These are phyloP conservation scores for Euglossa dilemma DNA, from an alignment of 1,140 invertebrate species.

Conservation along the genomic window DNA sequence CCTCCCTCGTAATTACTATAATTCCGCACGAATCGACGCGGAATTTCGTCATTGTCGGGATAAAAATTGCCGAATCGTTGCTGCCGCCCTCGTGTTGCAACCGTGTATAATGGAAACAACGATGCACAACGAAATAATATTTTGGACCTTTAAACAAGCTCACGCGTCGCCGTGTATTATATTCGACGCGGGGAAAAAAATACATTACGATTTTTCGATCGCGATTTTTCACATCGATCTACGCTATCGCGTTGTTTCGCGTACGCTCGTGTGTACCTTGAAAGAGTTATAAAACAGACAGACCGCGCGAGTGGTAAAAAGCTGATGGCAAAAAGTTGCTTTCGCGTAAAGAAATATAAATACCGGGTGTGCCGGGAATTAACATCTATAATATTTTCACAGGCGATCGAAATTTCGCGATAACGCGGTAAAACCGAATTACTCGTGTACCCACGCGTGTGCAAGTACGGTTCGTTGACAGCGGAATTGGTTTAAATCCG, in stretches of 20 bases:
- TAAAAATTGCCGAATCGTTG: background rate
- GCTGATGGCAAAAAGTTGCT: too few relatives aligned
- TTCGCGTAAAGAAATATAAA: too few relatives aligned
- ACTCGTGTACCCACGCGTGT: too few relatives aligned
- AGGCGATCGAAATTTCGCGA: too few relatives aligned
- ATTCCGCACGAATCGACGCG: background rate
- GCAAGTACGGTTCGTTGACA: too few relatives aligned
- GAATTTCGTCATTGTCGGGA: background rate
- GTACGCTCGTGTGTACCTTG: background rate
- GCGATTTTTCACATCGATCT: background rate
- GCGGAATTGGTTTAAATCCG: too few relatives aligned
- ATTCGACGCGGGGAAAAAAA: background rate
- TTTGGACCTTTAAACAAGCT: background rate
- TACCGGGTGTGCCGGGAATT: too few relatives aligned
- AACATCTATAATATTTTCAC: too few relatives aligned
- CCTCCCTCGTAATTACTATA: background rate
- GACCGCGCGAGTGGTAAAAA: too few relatives aligned
- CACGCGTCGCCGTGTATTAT: background rate
- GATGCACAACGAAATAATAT: background rate
- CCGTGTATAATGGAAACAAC: background rate
- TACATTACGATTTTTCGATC: constrained; percentile 4
- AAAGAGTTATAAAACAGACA: background rate
- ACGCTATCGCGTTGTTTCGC: background rate
- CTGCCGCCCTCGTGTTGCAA: background rate
- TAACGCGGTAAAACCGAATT: too few relatives aligned